phyloP scores from a whole-genome alignment of 2,113 vertebrate species.

The Dicrurus megarhynchus region DNA sequence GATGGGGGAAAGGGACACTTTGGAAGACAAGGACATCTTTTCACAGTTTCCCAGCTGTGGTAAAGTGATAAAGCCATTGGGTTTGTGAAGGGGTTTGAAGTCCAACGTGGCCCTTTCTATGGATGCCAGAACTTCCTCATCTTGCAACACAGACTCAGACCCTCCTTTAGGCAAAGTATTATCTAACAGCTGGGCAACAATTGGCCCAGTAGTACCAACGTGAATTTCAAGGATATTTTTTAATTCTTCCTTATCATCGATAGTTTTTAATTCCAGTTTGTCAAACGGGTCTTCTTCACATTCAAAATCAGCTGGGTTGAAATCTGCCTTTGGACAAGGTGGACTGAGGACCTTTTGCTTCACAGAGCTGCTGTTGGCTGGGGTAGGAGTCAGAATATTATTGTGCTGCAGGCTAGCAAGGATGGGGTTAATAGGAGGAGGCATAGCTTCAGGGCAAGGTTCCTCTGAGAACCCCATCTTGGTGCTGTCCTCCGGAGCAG shows the following conservation, averaged over 20 bases:
- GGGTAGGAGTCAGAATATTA: conserved; percentile 91
- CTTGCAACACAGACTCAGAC: conserved; percentile 67
- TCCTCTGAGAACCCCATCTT: conserved; percentile 62
- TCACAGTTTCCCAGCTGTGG: conserved; percentile 86
- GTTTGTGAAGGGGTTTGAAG: conserved; percentile 86
- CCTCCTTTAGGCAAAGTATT: conserved; percentile 63
- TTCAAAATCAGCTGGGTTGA: conserved; percentile 97
- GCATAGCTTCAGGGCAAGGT: conserved; percentile 48
- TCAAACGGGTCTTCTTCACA: conserved; percentile 97
- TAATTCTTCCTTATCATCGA: conserved; percentile 93
- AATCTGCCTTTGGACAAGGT: conserved; percentile 75
- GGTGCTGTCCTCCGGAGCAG: conserved; percentile 51
- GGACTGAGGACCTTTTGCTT: conserved; percentile 83
- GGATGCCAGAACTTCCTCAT: conserved; percentile 73
- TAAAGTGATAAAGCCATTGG: conserved; percentile 89
- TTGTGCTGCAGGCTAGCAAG: conserved; percentile 89
- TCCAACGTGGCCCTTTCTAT: conserved; percentile 72
- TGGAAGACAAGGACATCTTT: conserved; percentile 81
- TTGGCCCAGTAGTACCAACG: conserved; percentile 68
- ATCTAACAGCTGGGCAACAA: conserved; percentile 74
- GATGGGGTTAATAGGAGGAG: conserved; percentile 88
- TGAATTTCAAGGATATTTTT: conserved; percentile 90
- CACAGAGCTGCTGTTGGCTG: conserved; percentile 78
- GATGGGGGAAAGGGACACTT: conserved; percentile 77
- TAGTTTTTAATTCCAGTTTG: conserved; percentile 95